These are phyloP conservation scores for Echinops telfairi DNA, from an alignment of 2,113 vertebrate genomes.

Conservation along the genomic window DNA sequence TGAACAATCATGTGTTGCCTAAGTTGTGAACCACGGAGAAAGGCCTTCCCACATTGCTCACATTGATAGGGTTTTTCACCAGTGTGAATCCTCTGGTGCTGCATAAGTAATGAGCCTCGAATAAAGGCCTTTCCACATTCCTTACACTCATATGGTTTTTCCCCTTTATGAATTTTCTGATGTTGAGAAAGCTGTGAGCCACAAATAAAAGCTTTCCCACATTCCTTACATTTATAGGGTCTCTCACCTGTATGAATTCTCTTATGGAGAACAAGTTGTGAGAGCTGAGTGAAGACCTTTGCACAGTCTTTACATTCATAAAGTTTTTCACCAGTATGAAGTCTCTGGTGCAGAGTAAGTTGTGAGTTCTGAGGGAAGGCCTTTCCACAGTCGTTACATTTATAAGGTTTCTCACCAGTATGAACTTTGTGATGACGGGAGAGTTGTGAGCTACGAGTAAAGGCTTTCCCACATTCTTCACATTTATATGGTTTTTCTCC, in stretches of 20 bases:
- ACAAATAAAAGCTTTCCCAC: slow-evolving; percentile 82
- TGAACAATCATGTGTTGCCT: slow-evolving; percentile 82
- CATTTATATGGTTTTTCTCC: slow-evolving; percentile 94
- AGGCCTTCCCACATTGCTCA: slow-evolving; percentile 81
- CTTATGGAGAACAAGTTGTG: slow-evolving; percentile 80
- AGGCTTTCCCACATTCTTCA: slow-evolving; percentile 92
- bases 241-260: slow-evolving; percentile 82
- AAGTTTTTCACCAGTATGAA: slow-evolving; percentile 91
- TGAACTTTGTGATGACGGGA: slow-evolving; percentile 93
- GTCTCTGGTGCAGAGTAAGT: slow-evolving; percentile 92
- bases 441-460: slow-evolving; percentile 89
- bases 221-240: slow-evolving; percentile 81
- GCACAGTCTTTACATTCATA: slow-evolving; percentile 93
- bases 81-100: slow-evolving; percentile 82
- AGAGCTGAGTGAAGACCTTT: slow-evolving; percentile 89
- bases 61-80: slow-evolving; percentile 82
- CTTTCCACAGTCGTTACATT: slow-evolving; percentile 90
- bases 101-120: slow-evolving; percentile 80
- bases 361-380: slow-evolving; percentile 94
- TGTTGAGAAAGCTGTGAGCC: slow-evolving; percentile 82
- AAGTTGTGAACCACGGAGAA: slow-evolving; percentile 81
- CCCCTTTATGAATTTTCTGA: slow-evolving; percentile 82
- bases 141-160: slow-evolving; percentile 82
- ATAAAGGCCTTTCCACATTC: slow-evolving; percentile 83
- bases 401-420: slow-evolving; percentile 93